phyloP scores from a whole-genome alignment of 2,113 vertebrate species.

The Apaloderma vittatum region DNA sequence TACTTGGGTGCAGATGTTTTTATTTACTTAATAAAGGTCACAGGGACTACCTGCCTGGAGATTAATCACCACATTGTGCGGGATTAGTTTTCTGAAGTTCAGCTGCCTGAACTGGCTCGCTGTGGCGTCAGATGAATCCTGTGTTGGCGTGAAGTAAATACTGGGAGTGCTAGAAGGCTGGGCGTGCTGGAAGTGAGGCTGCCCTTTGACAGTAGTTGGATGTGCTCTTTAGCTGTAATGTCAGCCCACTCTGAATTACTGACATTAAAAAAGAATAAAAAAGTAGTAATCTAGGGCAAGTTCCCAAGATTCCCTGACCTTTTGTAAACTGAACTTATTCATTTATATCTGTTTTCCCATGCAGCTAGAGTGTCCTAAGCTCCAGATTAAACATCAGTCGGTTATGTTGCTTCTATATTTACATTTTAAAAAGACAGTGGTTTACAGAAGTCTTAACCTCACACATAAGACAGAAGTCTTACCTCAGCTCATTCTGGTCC shows the following conservation, averaged over 20 bases:
- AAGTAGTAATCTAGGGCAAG: background rate
- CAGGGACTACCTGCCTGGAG: background rate
- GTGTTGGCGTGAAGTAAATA: background rate
- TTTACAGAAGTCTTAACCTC: background rate
- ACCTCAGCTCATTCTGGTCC: background rate
- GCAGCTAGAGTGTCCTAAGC: background rate
- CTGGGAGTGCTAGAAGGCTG: rapidly evolving
- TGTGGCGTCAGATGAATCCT: background rate
- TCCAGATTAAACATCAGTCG: background rate
- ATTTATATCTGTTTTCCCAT: background rate
- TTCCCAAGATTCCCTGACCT: background rate
- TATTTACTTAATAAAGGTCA: background rate
- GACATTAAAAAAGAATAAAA: background rate
- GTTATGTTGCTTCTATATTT: background rate
- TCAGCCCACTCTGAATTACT: background rate
- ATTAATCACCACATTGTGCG: background rate
- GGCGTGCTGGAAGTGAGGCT: background rate
- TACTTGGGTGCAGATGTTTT: background rate
- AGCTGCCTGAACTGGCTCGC: background rate
- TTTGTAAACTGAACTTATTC: background rate
- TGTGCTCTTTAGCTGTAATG: background rate
- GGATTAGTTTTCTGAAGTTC: background rate
- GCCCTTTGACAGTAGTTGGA: background rate
- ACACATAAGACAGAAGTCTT: too few relatives aligned
- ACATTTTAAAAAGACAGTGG: background rate